These are phyloP conservation scores for Psix sp. DNA, from an alignment of 1,140 invertebrate species.

Conservation along the genomic window DNA sequence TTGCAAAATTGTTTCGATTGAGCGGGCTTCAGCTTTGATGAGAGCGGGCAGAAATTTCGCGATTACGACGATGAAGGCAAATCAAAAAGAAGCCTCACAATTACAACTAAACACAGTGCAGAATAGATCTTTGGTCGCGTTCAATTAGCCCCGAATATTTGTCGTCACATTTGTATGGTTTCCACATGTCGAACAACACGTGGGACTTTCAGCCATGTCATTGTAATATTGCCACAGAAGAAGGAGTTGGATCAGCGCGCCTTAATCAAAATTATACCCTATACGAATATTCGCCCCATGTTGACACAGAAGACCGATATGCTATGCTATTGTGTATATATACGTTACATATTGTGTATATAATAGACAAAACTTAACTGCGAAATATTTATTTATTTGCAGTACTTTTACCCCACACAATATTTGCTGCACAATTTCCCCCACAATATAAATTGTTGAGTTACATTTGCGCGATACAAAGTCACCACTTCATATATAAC, in stretches of 20 bases:
- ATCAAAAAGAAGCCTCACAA: slow-evolving; percentile 62
- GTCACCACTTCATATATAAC: background rate
- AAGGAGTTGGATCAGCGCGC: slow-evolving; percentile 29
- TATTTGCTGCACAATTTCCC: no score
- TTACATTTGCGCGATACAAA: no score
- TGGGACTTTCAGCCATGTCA: slow-evolving; percentile 22
- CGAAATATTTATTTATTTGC: no score
- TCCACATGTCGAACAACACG: slow-evolving; percentile 45
- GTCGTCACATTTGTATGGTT: slow-evolving; percentile 62
- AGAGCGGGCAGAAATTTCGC: background rate
- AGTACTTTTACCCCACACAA: no score
- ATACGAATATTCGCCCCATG: background rate
- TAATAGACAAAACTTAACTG: no score
- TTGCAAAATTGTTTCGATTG: slow-evolving; percentile 29
- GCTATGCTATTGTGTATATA: no score
- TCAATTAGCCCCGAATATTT: slow-evolving; percentile 66
- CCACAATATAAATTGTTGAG: no score
- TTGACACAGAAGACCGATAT: no score
- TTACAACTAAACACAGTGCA: slow-evolving; percentile 60
- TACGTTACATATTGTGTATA: no score
- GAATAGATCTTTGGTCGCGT: slow-evolving; percentile 59
- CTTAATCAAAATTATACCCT: slow-evolving; percentile 13
- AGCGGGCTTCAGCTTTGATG: slow-evolving; percentile 26
- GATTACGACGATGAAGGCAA: background rate
- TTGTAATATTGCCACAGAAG: slow-evolving; percentile 13